These are phyloP conservation scores for Acanthococcus lagerstroemiae DNA, from an alignment of 2,888 invertebrate species.

Conservation along the genomic window DNA sequence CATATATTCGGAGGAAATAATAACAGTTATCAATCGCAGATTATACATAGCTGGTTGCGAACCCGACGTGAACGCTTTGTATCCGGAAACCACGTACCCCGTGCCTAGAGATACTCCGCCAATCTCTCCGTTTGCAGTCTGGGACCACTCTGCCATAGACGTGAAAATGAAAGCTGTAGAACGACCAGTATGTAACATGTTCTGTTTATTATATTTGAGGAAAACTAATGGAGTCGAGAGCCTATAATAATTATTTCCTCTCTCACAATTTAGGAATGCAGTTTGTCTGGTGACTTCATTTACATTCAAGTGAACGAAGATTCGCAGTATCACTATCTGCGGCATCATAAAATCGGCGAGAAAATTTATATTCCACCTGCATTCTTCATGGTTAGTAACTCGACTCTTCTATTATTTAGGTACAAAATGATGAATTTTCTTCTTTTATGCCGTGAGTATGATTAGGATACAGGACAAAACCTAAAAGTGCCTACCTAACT, in stretches of 20 bases:
- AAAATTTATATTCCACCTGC: background rate
- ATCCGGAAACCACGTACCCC: conserved; percentile 64
- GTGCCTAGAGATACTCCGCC: conserved; percentile 77
- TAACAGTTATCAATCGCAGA: conserved; percentile 38
- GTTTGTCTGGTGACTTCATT: background rate
- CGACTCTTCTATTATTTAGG: background rate
- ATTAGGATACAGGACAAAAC: too few species aligned
- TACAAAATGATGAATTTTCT: background rate
- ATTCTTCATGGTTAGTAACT: conserved; percentile 1
- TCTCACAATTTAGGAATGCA: background rate
- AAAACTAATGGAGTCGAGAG: too few species aligned
- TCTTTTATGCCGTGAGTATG: too few species aligned
- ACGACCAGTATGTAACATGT: too few species aligned
- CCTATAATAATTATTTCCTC: too few species aligned
- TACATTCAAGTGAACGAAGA: background rate
- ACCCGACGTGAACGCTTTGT: conserved; percentile 62
- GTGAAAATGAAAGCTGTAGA: too few species aligned
- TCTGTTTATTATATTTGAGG: too few species aligned
- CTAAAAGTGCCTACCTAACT: too few species aligned
- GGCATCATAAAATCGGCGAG: background rate
- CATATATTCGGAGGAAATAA: too few species aligned
- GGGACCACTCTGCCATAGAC: conserved; percentile 56
- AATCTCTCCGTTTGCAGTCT: conserved; percentile 67
- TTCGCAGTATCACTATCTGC: background rate
- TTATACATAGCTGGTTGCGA: conserved; percentile 67